Conservation (phyloP, 2,888 invertebrate species). For the Tiphia femorata region DNA sequence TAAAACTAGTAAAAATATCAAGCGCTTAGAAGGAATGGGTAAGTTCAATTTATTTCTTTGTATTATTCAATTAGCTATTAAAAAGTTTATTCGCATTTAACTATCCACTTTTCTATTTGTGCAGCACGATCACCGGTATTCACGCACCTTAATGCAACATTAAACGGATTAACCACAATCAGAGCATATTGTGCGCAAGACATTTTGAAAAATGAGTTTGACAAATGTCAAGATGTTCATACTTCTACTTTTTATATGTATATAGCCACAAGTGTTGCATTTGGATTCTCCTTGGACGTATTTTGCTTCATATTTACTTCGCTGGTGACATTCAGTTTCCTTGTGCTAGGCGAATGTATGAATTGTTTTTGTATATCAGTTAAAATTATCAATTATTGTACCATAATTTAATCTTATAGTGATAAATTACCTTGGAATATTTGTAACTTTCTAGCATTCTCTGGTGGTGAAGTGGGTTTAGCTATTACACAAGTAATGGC, state of each 20-base stretch:
- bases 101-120: slow-evolving; percentile 9
- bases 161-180: slow-evolving; percentile 82
- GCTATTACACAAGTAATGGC: slow-evolving; percentile 70
- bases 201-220: slow-evolving; percentile 75
- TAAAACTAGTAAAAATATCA: slow-evolving; percentile 80
- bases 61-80: background rate
- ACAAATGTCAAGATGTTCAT: slow-evolving; percentile 71
- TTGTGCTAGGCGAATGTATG: slow-evolving; percentile 62
- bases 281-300: slow-evolving; percentile 74
- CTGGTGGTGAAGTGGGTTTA: slow-evolving; percentile 68
- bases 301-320: slow-evolving; percentile 76
- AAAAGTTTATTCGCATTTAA: background rate
- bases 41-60: slow-evolving; percentile 52
- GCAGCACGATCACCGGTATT: slow-evolving; percentile 85
- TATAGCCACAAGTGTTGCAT: slow-evolving; percentile 66
- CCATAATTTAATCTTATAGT: no score
- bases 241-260: slow-evolving; percentile 70
- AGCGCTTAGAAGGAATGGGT: slow-evolving; percentile 76
- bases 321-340: slow-evolving; percentile 77
- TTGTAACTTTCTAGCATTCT: slow-evolving; percentile 42
- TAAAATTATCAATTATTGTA: no score
- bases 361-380: slow-evolving; percentile 1
- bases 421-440: no score
- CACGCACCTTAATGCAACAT: slow-evolving; percentile 80
- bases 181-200: slow-evolving; percentile 78